Conservation (phyloP, 2,113 vertebrate species). For the Grus americana region DNA sequence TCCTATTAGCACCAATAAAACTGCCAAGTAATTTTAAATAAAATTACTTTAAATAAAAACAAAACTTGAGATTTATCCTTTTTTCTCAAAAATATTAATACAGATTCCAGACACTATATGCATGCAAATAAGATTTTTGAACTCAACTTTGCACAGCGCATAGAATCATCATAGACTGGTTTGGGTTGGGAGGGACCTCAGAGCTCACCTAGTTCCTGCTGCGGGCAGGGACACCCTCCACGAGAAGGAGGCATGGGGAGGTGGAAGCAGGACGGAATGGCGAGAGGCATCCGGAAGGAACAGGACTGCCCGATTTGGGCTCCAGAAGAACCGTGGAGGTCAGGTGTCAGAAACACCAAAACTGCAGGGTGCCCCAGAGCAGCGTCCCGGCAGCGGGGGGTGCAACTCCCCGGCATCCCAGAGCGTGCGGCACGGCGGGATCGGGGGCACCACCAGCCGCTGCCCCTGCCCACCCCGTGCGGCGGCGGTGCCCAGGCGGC, state of each 20-base stretch:
- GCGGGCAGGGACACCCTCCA: too few species aligned
- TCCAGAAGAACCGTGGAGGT: neutral
- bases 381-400: fast-evolving
- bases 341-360: too few species aligned
- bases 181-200: too few species aligned
- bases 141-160: neutral
- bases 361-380: too few species aligned
- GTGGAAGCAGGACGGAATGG: fast-evolving
- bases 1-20: neutral
- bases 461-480: neutral
- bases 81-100: neutral
- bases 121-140: neutral
- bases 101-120: neutral
- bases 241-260: neutral
- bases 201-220: too few species aligned
- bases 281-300: neutral
- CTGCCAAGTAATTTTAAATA: neutral
- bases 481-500: fast-evolving
- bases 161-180: too few species aligned
- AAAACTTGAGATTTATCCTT: neutral
- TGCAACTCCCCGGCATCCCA: fast-evolving
- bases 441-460: fast-evolving
- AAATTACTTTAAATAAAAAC: neutral
- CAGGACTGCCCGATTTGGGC: neutral
- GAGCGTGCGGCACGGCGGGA: fast-evolving